Evolutionary conservation across 2,113 vertebrate species (phyloP), one percentile per base, ranked within the genome.

Genomic region (Pampusana beccarii): DNA sequence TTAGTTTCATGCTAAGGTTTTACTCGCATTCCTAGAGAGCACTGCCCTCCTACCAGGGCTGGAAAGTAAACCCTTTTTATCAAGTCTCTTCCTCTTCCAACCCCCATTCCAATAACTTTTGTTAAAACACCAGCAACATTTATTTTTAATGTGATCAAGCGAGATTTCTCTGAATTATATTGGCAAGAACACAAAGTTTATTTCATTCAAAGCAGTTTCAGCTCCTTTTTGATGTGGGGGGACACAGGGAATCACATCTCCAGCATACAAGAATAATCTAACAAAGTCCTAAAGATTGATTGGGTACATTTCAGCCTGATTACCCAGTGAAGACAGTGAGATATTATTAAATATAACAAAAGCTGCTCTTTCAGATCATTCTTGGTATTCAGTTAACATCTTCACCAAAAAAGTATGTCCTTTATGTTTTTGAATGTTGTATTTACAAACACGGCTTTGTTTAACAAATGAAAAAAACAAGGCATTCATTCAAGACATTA

Each of bases 381-480:
- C 98, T 98, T 98, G 95, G 97, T 97, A 97, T 98, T 98, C 98
- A 98, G 95, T 98, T 97, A 98, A 97, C 97, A 98, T 98, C 97
- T 98, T 98, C 98, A 97, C 95, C 85, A 97, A 98, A 98, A 90
- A 98, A 98, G 97, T 98, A 92, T 94, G 98, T 97, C 98, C 98
- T 98, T 99, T 98, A 97, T 98, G 97, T 98, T 98, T 97, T 94
- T 95, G 94, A 98, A 98, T 97, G 97, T 98, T 93, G 88, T 97
- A 88, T 98, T 97, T 97, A 99, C 98, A 99, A 99, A 97, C 96
- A 96, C 86, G 92, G 98, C 98, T 98, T 99, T 99, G 98, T 99
- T 97, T 97, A 93, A 97, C 84, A 97, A 95, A 95, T 90, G 64
- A 88, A 96, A 97, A 97, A 96, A 92, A 98, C 98, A 99, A 99